Conservation (phyloP, 2,888 invertebrate genomes). For the Drepanosiphum platanoidis region DNA sequence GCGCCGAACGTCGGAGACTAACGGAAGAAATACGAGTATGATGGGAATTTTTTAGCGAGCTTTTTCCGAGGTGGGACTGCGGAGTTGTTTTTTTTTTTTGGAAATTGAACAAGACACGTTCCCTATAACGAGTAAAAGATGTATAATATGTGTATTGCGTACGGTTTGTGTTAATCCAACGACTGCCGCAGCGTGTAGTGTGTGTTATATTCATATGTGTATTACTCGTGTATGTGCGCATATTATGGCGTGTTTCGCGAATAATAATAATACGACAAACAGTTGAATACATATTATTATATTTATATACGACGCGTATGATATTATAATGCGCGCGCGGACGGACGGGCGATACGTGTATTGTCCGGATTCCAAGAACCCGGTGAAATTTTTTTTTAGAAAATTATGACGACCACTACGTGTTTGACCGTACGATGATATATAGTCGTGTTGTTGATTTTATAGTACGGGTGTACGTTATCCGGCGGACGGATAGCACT, state of each 20-base stretch:
- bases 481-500: neutral
- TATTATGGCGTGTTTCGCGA: neutral
- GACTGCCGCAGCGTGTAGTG: neutral
- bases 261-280: neutral
- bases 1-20: neutral
- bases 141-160: neutral
- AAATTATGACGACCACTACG: neutral
- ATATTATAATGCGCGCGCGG: neutral
- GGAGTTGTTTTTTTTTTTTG: neutral
- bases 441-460: neutral
- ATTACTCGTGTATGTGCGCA: neutral
- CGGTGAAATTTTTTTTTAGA: slow-evolving; percentile 2
- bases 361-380: neutral
- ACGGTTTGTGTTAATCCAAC: slow-evolving; percentile 13
- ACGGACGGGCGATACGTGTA: neutral
- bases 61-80: neutral
- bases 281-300: neutral
- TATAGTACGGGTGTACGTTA: no score
- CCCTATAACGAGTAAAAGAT: neutral
- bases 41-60: slow-evolving; percentile 55
- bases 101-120: slow-evolving; percentile 47
- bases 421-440: neutral
- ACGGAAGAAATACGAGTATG: slow-evolving; percentile 33
- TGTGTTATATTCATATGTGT: neutral
- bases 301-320: neutral